Percentiles rank a stretch among this genome's conserved stretches.
phyloP scores from a whole-genome alignment of 2,797 vertebrate species.

The Lagorchestes hirsutus region DNA sequence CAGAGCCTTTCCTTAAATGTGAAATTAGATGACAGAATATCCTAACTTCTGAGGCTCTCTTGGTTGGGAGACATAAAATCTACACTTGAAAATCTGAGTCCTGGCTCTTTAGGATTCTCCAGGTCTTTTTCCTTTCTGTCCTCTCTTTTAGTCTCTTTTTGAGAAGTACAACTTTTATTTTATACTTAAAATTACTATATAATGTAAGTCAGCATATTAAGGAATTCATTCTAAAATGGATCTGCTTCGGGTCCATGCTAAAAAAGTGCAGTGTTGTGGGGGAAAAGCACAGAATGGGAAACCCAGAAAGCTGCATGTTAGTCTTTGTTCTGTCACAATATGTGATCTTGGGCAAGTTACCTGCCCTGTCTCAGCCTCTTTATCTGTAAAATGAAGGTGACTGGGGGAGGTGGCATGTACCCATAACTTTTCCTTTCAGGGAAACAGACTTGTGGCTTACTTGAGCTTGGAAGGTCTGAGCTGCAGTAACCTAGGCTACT shows the following conservation, averaged over 20 bases:
- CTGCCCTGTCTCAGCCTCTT: background rate
- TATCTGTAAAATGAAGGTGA: background rate
- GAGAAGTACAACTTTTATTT: background rate
- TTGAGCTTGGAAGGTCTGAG: background rate
- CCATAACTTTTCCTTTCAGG: background rate
- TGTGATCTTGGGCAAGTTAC: background rate
- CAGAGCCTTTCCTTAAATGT: conserved; percentile 10
- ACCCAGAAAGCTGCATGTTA: background rate
- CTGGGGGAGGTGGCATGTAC: background rate
- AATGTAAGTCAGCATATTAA: conserved; percentile 17
- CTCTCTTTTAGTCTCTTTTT: background rate
- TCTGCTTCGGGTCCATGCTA: background rate
- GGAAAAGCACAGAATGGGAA: background rate
- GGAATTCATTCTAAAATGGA: conserved; percentile 2
- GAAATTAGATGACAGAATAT: conserved; percentile 1
- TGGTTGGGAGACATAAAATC: background rate
- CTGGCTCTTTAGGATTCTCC: background rate
- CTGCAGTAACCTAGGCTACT: background rate
- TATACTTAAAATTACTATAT: background rate
- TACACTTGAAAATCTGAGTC: background rate
- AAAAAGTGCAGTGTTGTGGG: background rate
- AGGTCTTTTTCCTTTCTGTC: background rate
- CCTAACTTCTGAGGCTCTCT: background rate
- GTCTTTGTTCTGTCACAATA: background rate
- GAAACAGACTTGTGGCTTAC: background rate